phyloP scores from a whole-genome alignment of 2,888 invertebrate species.

The Ormyrus labotus region DNA sequence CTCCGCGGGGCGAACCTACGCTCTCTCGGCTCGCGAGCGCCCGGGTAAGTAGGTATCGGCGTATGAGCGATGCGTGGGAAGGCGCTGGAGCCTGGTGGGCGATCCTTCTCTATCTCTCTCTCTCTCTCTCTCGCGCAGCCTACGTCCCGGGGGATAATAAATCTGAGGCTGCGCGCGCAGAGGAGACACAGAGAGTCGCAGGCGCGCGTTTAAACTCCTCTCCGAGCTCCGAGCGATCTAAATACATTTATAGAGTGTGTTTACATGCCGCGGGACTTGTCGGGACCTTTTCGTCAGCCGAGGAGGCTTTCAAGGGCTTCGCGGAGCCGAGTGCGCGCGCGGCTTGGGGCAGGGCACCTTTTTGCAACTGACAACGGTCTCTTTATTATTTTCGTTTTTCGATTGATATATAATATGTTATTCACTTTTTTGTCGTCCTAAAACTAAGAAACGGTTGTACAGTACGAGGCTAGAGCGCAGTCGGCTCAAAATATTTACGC shows the following conservation, averaged over 20 bases:
- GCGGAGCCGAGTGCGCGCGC: neutral
- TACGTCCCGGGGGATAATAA: conserved; percentile 60
- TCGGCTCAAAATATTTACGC: no score
- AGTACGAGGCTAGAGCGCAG: no score
- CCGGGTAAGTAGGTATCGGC: conserved; percentile 65
- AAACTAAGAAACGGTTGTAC: no score
- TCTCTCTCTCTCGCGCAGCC: conserved; percentile 20
- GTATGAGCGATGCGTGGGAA: conserved; percentile 73
- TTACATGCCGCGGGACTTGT: conserved; percentile 1
- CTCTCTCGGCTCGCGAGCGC: conserved; percentile 52
- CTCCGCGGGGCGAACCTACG: conserved; percentile 26
- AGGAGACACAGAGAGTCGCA: neutral
- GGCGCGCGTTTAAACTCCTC: neutral
- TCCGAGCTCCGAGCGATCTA: neutral
- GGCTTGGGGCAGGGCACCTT: neutral
- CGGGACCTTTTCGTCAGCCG: neutral
- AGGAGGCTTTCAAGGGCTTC: neutral
- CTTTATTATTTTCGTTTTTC: no score
- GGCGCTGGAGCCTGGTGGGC: conserved; percentile 69
- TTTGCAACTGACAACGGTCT: no score
- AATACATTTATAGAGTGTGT: conserved; percentile 11
- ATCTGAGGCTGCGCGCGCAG: conserved; percentile 44
- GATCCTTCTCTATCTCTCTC: conserved; percentile 48
- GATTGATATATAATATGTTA: no score
- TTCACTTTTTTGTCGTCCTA: no score